Evolutionary conservation across 2,113 vertebrate genomes (phyloP).

Genomic region (Mustela nigripes): DNA sequence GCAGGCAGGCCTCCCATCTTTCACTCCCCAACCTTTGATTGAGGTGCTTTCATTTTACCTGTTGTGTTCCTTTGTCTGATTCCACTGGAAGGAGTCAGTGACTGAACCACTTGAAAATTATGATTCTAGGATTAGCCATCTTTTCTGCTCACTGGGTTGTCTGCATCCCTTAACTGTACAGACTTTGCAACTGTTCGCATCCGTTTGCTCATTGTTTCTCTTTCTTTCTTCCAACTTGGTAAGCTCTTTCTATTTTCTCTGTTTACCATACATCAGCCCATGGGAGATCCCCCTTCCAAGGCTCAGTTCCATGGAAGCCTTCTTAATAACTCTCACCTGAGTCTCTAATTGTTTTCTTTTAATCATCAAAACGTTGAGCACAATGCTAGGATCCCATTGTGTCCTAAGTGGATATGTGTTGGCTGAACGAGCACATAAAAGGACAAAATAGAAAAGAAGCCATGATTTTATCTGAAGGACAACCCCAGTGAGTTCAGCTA

Average conservation of each 20-base stretch:
- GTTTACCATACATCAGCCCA: not conserved
- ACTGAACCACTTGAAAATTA: not conserved
- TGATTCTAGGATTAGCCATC: not conserved
- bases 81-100: not conserved
- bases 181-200: not conserved
- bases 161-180: not conserved
- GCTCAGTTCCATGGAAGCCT: not conserved
- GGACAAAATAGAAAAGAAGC: not conserved
- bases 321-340: not conserved
- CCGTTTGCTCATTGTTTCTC: not conserved
- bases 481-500: not conserved
- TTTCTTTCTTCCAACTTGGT: not conserved
- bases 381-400: not conserved
- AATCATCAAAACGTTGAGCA: not conserved
- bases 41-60: not conserved
- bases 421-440: not conserved
- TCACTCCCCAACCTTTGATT: not conserved
- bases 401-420: not conserved
- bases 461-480: not conserved
- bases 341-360: conserved; percentile 9
- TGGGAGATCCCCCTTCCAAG: not conserved
- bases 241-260: not conserved
- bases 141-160: not conserved
- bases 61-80: not conserved
- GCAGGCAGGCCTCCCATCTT: not conserved